These are phyloP conservation scores for Agrochola macilenta DNA, from an alignment of 2,888 invertebrate species.

Conservation along the genomic window DNA sequence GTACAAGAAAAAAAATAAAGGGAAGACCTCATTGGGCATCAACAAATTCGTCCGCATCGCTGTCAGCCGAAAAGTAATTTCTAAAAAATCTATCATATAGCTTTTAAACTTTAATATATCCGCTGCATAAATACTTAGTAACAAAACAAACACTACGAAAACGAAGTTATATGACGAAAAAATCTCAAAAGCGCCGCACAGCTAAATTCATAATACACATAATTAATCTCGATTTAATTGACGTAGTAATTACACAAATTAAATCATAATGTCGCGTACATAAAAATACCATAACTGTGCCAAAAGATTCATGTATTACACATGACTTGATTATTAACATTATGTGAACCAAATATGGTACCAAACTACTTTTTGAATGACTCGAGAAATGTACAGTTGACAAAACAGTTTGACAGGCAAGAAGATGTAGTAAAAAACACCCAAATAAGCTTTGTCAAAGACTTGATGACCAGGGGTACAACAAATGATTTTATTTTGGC, in stretches of 20 bases:
- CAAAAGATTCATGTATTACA: conserved; percentile 34
- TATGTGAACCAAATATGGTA: conserved; percentile 50
- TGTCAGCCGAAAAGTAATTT: too few species aligned
- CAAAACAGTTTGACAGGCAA: background rate
- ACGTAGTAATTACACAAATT: conserved; percentile 22
- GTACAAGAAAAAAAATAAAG: too few species aligned
- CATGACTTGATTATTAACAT: conserved; percentile 35
- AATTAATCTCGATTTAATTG: conserved; percentile 3
- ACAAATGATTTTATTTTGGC: background rate
- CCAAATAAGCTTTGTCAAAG: background rate
- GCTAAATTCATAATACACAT: background rate
- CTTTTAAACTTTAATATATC: background rate
- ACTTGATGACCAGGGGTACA: background rate
- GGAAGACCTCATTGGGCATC: too few species aligned
- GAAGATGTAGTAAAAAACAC: too few species aligned
- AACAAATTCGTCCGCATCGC: too few species aligned
- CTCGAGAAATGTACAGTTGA: conserved; percentile 15
- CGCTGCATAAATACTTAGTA: background rate
- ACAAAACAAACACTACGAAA: background rate
- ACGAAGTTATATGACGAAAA: background rate
- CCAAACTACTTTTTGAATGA: conserved; percentile 49
- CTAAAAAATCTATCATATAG: too few species aligned
- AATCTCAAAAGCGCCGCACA: background rate
- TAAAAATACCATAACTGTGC: conserved; percentile 32
- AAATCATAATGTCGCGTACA: conserved; percentile 4